Conservation (phyloP, 1,140 invertebrate genomes). For the Charaxes varanes region DNA sequence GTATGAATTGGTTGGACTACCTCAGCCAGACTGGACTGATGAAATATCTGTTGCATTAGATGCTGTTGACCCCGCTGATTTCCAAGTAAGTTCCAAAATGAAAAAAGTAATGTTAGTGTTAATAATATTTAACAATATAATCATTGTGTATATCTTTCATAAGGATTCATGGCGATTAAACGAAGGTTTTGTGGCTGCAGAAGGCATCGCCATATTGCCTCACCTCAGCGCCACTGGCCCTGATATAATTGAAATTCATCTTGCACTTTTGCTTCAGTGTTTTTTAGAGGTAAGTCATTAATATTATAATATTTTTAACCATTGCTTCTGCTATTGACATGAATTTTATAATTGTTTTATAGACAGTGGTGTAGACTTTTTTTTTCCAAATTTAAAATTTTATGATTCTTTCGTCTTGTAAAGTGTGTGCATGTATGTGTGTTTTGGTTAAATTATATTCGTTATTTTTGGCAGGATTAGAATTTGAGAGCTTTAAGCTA, state of each 20-base stretch:
- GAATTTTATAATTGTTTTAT: no score
- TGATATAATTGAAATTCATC: slow-evolving; percentile 93
- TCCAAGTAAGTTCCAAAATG: slow-evolving; percentile 56
- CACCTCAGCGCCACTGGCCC: slow-evolving; percentile 87
- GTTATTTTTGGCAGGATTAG: no score
- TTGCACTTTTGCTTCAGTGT: slow-evolving; percentile 90
- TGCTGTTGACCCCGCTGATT: slow-evolving; percentile 89
- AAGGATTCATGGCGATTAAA: slow-evolving; percentile 90
- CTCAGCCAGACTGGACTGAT: slow-evolving; percentile 92
- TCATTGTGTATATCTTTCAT: no score
- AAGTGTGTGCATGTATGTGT: no score
- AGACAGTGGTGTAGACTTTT: no score
- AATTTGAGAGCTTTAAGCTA: no score
- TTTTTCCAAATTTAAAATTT: no score
- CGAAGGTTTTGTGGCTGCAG: slow-evolving; percentile 94
- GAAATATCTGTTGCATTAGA: slow-evolving; percentile 90
- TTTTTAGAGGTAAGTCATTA: slow-evolving; percentile 79
- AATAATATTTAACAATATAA: no score
- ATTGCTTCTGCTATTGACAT: no score
- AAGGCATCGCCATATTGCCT: slow-evolving; percentile 88
- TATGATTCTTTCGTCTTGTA: no score
- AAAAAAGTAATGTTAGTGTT: not conserved
- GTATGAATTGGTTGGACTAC: slow-evolving; percentile 90
- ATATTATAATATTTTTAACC: no score
- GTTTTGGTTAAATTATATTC: no score